Percentiles rank a stretch among this genome's conserved stretches.
Conservation (phyloP, 2,797 vertebrate genomes). For the Manis javanica region DNA sequence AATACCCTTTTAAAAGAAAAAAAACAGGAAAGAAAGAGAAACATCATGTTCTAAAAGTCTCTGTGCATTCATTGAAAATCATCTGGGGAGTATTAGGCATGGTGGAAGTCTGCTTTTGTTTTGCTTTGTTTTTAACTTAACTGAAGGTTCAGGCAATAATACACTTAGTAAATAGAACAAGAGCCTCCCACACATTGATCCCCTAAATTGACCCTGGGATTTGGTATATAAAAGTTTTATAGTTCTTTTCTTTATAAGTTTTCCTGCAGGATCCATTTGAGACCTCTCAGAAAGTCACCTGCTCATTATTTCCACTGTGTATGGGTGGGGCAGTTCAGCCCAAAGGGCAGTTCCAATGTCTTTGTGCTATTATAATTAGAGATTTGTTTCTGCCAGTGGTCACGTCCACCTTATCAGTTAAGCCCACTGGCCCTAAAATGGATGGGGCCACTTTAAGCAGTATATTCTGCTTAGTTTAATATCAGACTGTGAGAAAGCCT, state of each 20-base stretch:
- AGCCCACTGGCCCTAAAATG: not conserved
- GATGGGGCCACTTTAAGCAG: not conserved
- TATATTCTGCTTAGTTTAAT: conserved; percentile 43
- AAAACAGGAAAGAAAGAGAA: conserved; percentile 55
- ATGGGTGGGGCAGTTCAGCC: conserved; percentile 68
- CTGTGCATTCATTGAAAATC: conserved; percentile 50
- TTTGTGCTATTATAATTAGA: conserved; percentile 71
- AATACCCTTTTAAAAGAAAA: conserved; percentile 59
- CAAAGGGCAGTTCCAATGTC: conserved; percentile 55
- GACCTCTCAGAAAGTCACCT: conserved; percentile 69
- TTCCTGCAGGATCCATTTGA: conserved; percentile 72
- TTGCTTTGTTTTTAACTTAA: conserved; percentile 68
- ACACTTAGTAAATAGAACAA: conserved; percentile 14
- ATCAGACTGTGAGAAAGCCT: conserved; percentile 13
- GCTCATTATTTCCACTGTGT: conserved; percentile 72
- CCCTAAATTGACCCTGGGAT: conserved; percentile 35
- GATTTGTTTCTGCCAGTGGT: conserved; percentile 71
- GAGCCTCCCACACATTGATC: conserved; percentile 28
- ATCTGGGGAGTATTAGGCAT: conserved; percentile 59
- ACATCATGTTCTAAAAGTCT: conserved; percentile 37
- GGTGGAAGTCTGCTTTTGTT: conserved; percentile 30
- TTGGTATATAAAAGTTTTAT: conserved; percentile 47
- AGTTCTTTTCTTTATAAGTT: conserved; percentile 53
- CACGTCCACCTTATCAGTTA: conserved; percentile 63
- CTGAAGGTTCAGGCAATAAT: not conserved